phyloP scores from a whole-genome alignment of 2,113 vertebrate species.

The Myotis brandtii region DNA sequence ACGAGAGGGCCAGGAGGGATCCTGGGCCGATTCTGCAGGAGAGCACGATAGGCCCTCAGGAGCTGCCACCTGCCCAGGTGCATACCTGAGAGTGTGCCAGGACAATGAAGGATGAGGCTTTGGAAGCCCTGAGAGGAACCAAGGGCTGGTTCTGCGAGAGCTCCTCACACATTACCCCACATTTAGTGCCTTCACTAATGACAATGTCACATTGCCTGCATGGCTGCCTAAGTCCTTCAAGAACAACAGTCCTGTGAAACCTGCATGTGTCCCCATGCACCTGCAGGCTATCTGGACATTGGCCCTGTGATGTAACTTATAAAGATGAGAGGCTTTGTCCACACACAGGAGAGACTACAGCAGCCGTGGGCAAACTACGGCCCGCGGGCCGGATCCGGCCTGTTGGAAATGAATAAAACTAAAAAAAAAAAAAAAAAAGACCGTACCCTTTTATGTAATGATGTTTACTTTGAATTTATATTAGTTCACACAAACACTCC shows the following conservation, averaged over 20 bases:
- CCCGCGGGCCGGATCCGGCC: too few species aligned
- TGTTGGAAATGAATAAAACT: too few species aligned
- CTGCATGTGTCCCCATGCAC: not conserved
- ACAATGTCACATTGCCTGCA: accelerated
- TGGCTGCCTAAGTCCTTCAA: not conserved
- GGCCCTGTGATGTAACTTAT: not conserved
- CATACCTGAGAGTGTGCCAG: not conserved
- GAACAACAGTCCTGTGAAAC: not conserved
- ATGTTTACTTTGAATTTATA: too few species aligned
- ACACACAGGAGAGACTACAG: not conserved
- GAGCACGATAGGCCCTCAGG: not conserved
- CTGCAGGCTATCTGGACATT: not conserved
- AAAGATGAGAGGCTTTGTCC: not conserved
- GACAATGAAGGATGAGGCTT: too few species aligned
- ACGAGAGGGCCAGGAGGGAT: not conserved
- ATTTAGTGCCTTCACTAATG: not conserved
- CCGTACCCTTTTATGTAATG: too few species aligned
- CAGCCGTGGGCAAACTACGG: too few species aligned
- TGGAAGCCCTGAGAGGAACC: not conserved
- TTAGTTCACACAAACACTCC: too few species aligned
- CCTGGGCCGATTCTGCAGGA: not conserved
- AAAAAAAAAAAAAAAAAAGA: too few species aligned
- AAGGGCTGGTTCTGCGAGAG: accelerated
- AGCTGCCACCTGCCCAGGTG: not conserved
- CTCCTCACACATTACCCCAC: accelerated